phyloP scores from a whole-genome alignment of 2,113 vertebrate genomes.

The Climacteris rufus region DNA sequence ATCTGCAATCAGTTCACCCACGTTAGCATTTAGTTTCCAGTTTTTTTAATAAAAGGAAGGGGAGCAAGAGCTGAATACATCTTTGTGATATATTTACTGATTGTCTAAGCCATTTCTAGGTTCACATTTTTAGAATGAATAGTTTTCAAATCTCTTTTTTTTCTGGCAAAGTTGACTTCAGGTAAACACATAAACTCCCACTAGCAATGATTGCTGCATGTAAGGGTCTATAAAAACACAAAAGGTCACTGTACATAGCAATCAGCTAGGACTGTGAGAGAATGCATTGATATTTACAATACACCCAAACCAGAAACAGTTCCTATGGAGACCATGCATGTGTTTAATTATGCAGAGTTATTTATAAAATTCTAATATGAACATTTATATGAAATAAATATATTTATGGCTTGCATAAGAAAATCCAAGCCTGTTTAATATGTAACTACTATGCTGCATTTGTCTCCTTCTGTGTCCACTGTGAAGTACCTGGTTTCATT shows the following conservation, averaged over 20 bases:
- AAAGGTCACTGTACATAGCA: background rate
- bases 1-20: background rate
- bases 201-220: background rate
- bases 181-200: background rate
- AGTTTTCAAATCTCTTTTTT: background rate
- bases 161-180: background rate
- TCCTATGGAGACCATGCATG: background rate
- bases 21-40: background rate
- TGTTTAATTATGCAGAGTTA: background rate
- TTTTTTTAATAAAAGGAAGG: background rate
- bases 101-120: background rate
- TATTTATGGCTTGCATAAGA: background rate
- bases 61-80: background rate
- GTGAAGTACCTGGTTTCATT: background rate
- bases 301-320: background rate
- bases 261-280: background rate
- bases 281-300: background rate
- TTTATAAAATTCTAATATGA: background rate
- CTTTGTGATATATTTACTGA: background rate
- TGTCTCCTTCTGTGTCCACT: background rate
- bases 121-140: background rate
- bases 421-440: background rate
- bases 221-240: background rate
- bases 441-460: background rate
- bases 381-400: background rate